Evolutionary conservation across 1,140 invertebrate species (phyloP).

Genomic region (Anastatus disparis): DNA sequence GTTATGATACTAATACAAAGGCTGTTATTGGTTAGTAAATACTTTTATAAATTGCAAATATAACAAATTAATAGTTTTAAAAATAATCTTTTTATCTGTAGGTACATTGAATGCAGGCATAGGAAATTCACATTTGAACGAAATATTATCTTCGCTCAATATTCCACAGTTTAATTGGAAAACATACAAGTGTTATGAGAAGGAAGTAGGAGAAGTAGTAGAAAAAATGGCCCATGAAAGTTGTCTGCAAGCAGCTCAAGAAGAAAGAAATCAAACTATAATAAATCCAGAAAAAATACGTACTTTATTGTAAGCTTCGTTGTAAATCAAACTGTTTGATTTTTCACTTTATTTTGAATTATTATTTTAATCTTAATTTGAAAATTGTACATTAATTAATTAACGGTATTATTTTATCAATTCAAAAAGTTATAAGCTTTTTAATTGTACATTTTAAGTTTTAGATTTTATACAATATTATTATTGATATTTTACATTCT

Average conservation of each 20-base stretch:
- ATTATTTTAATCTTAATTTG: too few species aligned
- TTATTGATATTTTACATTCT: too few species aligned
- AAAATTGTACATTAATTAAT: too few species aligned
- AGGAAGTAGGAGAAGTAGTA: constrained; percentile 17
- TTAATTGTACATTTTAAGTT: too few species aligned
- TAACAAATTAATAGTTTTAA: too few species aligned
- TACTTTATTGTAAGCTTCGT: constrained; percentile 30
- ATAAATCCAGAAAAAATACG: constrained; percentile 16
- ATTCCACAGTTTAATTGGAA: constrained; percentile 17
- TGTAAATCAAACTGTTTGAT: not conserved
- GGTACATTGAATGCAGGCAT: constrained; percentile 33
- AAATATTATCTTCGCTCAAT: too few species aligned
- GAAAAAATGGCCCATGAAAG: constrained; percentile 38
- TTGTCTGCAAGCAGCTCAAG: constrained; percentile 24
- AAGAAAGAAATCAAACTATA: constrained; percentile 37
- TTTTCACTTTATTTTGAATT: not conserved
- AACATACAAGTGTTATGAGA: constrained; percentile 27
- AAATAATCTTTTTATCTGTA: too few species aligned
- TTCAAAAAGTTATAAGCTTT: too few species aligned
- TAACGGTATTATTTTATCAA: too few species aligned
- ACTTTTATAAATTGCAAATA: not conserved
- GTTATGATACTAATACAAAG: constrained; percentile 17
- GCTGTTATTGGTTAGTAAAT: constrained; percentile 14
- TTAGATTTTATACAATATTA: too few species aligned
- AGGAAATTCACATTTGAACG: constrained; percentile 35